A percentile compares a stretch with the other conserved stretches of the same genome.
These are phyloP conservation scores for Lota lota DNA, from an alignment of 2,113 vertebrate genomes.

Conservation along the genomic window DNA sequence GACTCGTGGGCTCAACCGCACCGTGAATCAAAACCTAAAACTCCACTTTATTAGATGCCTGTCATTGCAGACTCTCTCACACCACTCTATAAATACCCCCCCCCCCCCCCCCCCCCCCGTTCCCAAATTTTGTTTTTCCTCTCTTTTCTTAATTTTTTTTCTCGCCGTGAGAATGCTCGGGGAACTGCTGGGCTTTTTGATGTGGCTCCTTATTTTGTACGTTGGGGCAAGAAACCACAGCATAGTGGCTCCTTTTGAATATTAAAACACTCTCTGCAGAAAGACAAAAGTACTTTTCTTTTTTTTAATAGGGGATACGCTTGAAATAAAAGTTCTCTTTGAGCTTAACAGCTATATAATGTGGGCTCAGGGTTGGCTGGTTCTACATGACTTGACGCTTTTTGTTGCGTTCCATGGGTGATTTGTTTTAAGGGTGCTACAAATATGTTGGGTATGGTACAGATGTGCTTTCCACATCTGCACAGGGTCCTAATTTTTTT, in stretches of 20 bases:
- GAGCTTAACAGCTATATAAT: constrained; percentile 70
- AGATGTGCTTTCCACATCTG: constrained; percentile 39
- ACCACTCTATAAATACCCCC: constrained; percentile 77
- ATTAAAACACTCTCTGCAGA: constrained; percentile 77
- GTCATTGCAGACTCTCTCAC: constrained; percentile 73
- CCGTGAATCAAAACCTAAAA: constrained; percentile 70
- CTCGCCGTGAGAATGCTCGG: constrained; percentile 73
- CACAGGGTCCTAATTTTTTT: constrained; percentile 41
- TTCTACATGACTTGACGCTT: constrained; percentile 52
- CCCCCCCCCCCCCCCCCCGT: constrained; percentile 59
- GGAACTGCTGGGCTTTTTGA: constrained; percentile 70
- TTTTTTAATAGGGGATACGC: constrained; percentile 66
- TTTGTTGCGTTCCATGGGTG: constrained; percentile 48
- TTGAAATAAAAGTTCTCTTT: constrained; percentile 74
- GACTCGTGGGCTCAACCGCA: constrained; percentile 66
- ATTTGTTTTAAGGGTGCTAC: constrained; percentile 66
- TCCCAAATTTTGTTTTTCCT: constrained; percentile 75
- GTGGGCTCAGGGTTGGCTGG: constrained; percentile 58
- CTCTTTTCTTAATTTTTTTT: constrained; percentile 64
- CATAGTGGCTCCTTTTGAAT: constrained; percentile 75
- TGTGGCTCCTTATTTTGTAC: constrained; percentile 79
- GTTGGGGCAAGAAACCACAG: constrained; percentile 71
- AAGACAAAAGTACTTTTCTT: constrained; percentile 71
- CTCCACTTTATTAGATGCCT: constrained; percentile 70
- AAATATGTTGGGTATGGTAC: constrained; percentile 64